phyloP scores from a whole-genome alignment of 2,888 invertebrate genomes.

The Erebia epiphron region DNA sequence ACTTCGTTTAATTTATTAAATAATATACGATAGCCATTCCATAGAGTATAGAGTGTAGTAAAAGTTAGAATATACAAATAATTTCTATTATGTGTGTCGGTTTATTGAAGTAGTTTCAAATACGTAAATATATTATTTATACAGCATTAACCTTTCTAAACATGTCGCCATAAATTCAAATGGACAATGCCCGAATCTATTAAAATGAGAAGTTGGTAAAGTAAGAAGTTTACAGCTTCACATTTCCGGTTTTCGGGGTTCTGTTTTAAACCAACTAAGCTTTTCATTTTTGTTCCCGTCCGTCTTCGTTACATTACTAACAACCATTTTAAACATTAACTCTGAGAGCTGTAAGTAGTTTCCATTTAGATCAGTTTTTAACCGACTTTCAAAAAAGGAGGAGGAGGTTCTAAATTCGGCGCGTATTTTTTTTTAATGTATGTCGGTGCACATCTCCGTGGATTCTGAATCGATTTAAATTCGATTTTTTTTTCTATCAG shows the following conservation, averaged over 20 bases:
- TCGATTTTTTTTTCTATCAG: no score
- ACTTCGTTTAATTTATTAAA: conserved; percentile 23
- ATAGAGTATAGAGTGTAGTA: conserved; percentile 3
- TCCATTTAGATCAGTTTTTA: no score
- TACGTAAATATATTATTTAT: conserved; percentile 22
- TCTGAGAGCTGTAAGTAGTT: no score
- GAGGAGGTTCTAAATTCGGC: no score
- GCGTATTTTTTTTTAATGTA: no score
- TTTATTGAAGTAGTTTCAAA: conserved; percentile 19
- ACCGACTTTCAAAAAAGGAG: no score
- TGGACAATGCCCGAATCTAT: conserved; percentile 52
- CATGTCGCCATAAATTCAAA: conserved; percentile 55
- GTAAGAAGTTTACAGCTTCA: conserved; percentile 55
- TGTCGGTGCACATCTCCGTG: no score
- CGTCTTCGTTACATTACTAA: no score
- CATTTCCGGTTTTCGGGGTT: conserved; percentile 47
- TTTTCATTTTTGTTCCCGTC: no score
- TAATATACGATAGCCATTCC: conserved; percentile 2
- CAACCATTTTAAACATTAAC: no score
- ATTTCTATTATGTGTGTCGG: conserved; percentile 13
- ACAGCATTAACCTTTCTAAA: conserved; percentile 45
- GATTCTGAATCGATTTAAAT: no score
- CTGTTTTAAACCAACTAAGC: no score
- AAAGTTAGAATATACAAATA: conserved; percentile 16
- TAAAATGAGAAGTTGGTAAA: conserved; percentile 55